Evolutionary conservation across 2,113 vertebrate species (phyloP).

Genomic region (Burhinus bistriatus): DNA sequence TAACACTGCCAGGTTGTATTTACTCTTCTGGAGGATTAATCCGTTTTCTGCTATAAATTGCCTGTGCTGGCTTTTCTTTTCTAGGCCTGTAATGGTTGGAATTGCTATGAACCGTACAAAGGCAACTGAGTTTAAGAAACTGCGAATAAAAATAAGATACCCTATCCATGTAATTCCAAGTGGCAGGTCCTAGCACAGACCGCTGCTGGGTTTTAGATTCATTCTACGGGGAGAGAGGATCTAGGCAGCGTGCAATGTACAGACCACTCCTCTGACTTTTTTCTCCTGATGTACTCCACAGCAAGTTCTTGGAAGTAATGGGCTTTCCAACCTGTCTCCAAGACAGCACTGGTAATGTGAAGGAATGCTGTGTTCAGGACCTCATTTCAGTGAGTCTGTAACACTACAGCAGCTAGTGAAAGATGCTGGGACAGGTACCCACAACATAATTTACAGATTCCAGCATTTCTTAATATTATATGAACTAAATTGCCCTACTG

Average conservation of each 20-base stretch:
- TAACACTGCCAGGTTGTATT: neutral
- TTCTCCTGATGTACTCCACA: neutral
- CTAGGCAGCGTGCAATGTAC: neutral
- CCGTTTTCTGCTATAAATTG: neutral
- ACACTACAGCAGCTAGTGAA: neutral
- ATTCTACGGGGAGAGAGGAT: neutral
- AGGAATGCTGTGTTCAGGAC: neutral
- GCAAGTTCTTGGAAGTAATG: neutral
- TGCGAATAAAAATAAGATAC: neutral
- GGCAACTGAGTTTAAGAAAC: neutral
- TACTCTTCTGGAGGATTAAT: neutral
- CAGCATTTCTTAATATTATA: neutral
- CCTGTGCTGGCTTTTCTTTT: neutral
- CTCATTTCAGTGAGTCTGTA: neutral
- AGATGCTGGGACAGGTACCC: neutral
- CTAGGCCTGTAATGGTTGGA: neutral
- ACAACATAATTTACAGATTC: neutral
- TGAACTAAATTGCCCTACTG: neutral
- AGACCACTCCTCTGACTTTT: neutral
- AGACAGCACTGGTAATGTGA: neutral
- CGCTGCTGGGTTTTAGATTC: neutral
- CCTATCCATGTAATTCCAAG: neutral
- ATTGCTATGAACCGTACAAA: neutral
- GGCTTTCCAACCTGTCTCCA: neutral
- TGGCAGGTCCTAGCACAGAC: neutral